Base-by-base conservation (phyloP, 2,888 invertebrate species). In the Gasteruption jaculator region DNA sequence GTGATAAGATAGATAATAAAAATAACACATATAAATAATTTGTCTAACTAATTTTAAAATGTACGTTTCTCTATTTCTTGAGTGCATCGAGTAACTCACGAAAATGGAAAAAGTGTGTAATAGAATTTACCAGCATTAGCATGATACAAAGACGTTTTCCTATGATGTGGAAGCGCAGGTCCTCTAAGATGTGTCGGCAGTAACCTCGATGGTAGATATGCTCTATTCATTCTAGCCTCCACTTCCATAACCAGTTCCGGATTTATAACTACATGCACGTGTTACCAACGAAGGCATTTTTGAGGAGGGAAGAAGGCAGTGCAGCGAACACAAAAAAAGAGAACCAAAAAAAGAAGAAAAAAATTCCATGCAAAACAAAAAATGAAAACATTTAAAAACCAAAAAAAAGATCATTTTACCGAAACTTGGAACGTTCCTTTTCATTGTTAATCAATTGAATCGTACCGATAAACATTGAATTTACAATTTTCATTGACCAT, bases 211-310 rank as follows among this genome's bases (percentile, higher is more conserved):
- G 88, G 88, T 60, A 86, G 76, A 44, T 68, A 67, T 53, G 63
- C 62, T 60, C 77, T 73, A 68, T 86, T 85, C 90, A 91, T 91
- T 67, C 91, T 80, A 58, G 85, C 84, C 74, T 91, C 91, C 54
- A 91, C 90, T 69, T 91, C 91, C 81, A 86, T 84, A 57, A 89
- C 85, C 72, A 91, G 77, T 71, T 91, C 89, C 52, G 89, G 88
- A 71, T 88, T 87, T 75, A 91, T 89, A 64, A 88, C 91, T 91
- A 79, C 71, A 65, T 66, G 68, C 61, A 60, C n/a, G 61, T 67
- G 46, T 58, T 58, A 58, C 60, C 58, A 61, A 60, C 61, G 61
- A 65, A 63, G 54, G n/a, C n/a, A n/a, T n/a, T n/a, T n/a, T n/a
- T n/a, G n/a, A n/a, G n/a, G n/a, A n/a, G n/a, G 56, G 56, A 53